These are phyloP conservation scores for Spheniscus humboldti DNA, from an alignment of 2,797 vertebrate species.

Conservation along the genomic window DNA sequence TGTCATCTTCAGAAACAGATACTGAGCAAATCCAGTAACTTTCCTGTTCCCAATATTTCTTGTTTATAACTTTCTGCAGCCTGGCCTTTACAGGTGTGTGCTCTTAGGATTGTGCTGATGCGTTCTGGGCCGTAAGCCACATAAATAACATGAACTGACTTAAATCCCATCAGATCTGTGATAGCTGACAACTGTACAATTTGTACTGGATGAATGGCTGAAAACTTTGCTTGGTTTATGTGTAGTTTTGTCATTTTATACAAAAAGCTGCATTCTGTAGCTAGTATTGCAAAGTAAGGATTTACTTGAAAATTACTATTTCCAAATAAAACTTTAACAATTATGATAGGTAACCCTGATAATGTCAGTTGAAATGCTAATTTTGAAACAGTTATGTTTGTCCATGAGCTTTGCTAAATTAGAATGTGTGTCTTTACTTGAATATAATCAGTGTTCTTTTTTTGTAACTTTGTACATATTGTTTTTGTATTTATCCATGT, in stretches of 20 bases:
- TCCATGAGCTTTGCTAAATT: background rate
- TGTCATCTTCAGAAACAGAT: background rate
- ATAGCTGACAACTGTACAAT: background rate
- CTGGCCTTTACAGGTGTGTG: background rate
- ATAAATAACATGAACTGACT: background rate
- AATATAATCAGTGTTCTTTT: background rate
- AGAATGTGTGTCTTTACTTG: background rate
- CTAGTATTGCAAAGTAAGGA: background rate
- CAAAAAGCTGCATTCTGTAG: background rate
- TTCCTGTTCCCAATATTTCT: background rate
- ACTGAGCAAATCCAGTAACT: background rate
- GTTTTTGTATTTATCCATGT: background rate
- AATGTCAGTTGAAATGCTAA: background rate
- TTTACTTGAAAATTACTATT: background rate
- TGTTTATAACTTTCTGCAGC: background rate
- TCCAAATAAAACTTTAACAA: background rate
- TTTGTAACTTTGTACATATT: background rate
- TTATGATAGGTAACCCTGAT: background rate
- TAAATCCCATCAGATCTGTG: background rate
- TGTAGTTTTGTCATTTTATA: background rate
- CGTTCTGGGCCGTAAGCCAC: background rate
- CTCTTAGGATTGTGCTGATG: background rate
- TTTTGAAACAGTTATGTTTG: background rate
- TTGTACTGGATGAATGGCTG: background rate
- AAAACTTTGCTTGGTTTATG: background rate